Percentiles rank a stretch among this genome's conserved stretches.
These are phyloP conservation scores for Calephelis nemesis DNA, from an alignment of 1,140 invertebrate genomes.

Conservation along the genomic window DNA sequence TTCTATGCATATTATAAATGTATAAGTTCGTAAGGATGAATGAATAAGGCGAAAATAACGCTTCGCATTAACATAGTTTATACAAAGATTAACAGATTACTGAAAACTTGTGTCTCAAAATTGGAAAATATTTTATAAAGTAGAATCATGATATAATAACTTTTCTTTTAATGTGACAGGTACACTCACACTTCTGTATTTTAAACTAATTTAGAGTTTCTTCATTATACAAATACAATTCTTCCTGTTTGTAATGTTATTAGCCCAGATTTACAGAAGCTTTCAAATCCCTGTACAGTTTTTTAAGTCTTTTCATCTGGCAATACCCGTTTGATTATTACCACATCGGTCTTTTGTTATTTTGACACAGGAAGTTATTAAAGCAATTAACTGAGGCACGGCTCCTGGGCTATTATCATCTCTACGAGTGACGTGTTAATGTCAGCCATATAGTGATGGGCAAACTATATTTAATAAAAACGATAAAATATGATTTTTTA, in stretches of 20 bases:
- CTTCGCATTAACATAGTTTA: too few species aligned
- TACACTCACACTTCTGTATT: too few species aligned
- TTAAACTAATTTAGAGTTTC: too few species aligned
- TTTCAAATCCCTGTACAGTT: not conserved
- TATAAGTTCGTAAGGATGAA: too few species aligned
- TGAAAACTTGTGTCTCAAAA: too few species aligned
- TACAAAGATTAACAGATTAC: too few species aligned
- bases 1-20: too few species aligned
- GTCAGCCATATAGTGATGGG: constrained; percentile 59
- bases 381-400: constrained; percentile 76
- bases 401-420: constrained; percentile 74
- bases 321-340: constrained; percentile 32
- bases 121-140: too few species aligned
- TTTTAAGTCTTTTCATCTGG: constrained; percentile 8
- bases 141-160: too few species aligned
- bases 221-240: too few species aligned
- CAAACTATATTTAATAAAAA: constrained; percentile 17
- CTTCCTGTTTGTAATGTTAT: not conserved
- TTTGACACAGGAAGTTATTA: constrained; percentile 79
- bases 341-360: constrained; percentile 71
- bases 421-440: constrained; percentile 77
- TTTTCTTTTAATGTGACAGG: too few species aligned
- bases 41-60: too few species aligned
- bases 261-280: not conserved
- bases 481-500: not conserved